A percentile compares a stretch with the other conserved stretches of the same genome.
Evolutionary conservation across 2,888 invertebrate species (phyloP).

Genomic region (Chrysotoxum bicinctum): DNA sequence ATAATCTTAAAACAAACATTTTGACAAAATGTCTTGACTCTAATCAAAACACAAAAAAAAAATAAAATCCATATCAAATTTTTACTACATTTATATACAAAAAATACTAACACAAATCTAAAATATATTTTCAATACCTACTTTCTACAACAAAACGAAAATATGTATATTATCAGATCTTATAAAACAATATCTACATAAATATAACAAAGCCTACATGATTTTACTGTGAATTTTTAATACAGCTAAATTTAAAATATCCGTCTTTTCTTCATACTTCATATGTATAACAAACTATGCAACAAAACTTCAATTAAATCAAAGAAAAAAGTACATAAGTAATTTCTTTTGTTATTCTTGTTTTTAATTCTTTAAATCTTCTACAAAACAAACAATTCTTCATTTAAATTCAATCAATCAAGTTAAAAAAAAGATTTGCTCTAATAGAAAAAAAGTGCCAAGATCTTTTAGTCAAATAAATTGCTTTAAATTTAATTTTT

Average conservation of each 20-base stretch:
- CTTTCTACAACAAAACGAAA: slow-evolving; percentile 62
- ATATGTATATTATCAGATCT: slow-evolving; percentile 60
- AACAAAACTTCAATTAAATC: slow-evolving; percentile 44
- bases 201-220: slow-evolving; percentile 15
- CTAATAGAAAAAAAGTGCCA: slow-evolving; percentile 52
- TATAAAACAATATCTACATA: slow-evolving; percentile 71
- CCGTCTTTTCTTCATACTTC: slow-evolving; percentile 73
- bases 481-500: slow-evolving; percentile 23
- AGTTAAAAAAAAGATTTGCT: slow-evolving; percentile 38
- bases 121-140: slow-evolving; percentile 70
- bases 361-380: not conserved
- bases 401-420: not conserved
- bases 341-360: not conserved
- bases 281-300: slow-evolving; percentile 25
- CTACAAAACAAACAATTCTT: not conserved
- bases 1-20: slow-evolving; percentile 10
- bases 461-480: slow-evolving; percentile 48
- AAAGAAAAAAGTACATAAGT: not conserved
- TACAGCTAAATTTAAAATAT: slow-evolving; percentile 76
- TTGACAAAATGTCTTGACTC: slow-evolving; percentile 41
- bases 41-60: slow-evolving; percentile 50
- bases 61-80: slow-evolving; percentile 70
- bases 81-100: slow-evolving; percentile 58
- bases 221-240: slow-evolving; percentile 75
- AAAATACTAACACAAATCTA: slow-evolving; percentile 36